These are phyloP conservation scores for Acanthochromis polyacanthus DNA, from an alignment of 2,113 vertebrate genomes.

Conservation along the genomic window DNA sequence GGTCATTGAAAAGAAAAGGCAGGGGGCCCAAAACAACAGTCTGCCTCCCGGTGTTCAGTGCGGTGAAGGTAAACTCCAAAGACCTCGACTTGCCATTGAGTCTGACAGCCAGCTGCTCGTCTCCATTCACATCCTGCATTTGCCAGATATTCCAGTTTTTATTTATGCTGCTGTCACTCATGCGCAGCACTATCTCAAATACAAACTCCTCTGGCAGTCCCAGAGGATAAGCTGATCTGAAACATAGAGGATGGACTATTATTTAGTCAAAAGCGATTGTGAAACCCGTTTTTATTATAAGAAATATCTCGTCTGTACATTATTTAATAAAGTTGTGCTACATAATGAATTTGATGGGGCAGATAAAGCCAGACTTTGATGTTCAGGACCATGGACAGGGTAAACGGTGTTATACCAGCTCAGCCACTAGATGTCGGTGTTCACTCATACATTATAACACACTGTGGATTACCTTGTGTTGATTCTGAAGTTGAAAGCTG, in stretches of 20 bases:
- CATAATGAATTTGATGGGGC: not conserved
- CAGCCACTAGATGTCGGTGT: slow-evolving; percentile 75
- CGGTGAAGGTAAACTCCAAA: slow-evolving; percentile 88
- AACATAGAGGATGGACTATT: slow-evolving; percentile 23
- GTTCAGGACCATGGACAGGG: slow-evolving; percentile 88
- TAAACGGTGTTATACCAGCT: slow-evolving; percentile 56
- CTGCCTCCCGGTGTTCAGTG: slow-evolving; percentile 79
- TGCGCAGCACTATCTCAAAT: slow-evolving; percentile 90
- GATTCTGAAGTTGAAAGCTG: slow-evolving; percentile 90
- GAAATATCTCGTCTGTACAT: no score
- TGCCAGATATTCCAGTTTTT: slow-evolving; percentile 94
- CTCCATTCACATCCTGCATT: slow-evolving; percentile 87
- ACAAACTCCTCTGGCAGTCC: slow-evolving; percentile 91
- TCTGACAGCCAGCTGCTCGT: slow-evolving; percentile 89
- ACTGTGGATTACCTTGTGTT: slow-evolving; percentile 86
- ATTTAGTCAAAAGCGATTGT: not conserved
- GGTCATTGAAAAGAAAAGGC: slow-evolving; percentile 89
- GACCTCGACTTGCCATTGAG: slow-evolving; percentile 88
- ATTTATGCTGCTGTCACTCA: slow-evolving; percentile 86
- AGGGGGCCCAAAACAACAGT: slow-evolving; percentile 83
- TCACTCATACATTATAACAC: not conserved
- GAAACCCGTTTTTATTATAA: no score
- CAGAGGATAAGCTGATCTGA: slow-evolving; percentile 87
- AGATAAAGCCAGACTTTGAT: not conserved
- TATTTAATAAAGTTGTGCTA: no score